A percentile compares a stretch with the other conserved stretches of the same genome.
Conservation (phyloP, 2,797 vertebrate genomes). For the Anableps anableps region DNA sequence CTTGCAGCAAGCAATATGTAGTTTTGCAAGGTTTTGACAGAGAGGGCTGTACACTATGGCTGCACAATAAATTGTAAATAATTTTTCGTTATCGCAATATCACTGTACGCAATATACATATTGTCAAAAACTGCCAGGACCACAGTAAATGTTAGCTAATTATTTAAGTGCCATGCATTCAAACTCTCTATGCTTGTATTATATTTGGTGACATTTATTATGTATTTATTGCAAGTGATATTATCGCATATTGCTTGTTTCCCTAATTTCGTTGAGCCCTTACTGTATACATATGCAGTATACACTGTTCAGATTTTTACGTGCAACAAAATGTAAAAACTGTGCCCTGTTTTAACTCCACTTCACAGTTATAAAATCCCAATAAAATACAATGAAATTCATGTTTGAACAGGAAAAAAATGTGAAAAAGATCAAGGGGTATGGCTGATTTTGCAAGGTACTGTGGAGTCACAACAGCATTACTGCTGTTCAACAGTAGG, state of each 20-base stretch:
- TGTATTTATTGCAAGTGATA: background rate
- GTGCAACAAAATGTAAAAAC: background rate
- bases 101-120: too few species aligned
- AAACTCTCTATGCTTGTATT: background rate
- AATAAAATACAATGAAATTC: background rate
- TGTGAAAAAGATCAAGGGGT: background rate
- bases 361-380: background rate
- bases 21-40: background rate
- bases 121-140: background rate
- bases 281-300: background rate
- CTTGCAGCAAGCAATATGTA: background rate
- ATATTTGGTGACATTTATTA: background rate
- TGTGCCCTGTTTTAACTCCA: background rate
- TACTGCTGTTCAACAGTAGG: conserved; percentile 15
- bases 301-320: background rate
- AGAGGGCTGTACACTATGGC: background rate
- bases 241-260: background rate
- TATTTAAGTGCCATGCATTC: background rate
- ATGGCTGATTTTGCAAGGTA: background rate
- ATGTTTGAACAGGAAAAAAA: background rate
- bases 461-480: conserved; percentile 3
- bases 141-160: background rate
- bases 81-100: background rate
- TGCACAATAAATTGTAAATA: background rate
- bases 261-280: background rate